phyloP scores from a whole-genome alignment of 2,888 invertebrate species.

The Ormia ochracea region DNA sequence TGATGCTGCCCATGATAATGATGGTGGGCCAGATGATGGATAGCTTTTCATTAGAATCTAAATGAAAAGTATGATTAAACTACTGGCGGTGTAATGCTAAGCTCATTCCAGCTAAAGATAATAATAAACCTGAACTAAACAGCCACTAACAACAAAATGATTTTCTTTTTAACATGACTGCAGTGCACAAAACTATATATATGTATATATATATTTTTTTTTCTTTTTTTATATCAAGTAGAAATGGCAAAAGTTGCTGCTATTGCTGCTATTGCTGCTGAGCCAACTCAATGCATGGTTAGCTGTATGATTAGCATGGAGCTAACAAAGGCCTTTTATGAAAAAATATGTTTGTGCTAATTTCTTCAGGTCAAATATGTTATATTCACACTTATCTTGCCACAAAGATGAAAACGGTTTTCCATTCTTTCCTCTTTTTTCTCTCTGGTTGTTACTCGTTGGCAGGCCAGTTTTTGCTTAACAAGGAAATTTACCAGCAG shows the following conservation, averaged over 20 bases:
- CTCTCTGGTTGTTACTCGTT: background rate
- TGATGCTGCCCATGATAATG: background rate
- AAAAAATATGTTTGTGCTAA: slow-evolving; percentile 9
- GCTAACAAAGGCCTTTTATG: slow-evolving; percentile 6
- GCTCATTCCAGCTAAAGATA: slow-evolving; percentile 30
- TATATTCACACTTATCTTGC: slow-evolving; percentile 56
- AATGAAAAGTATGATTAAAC: slow-evolving; percentile 44
- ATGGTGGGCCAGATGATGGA: slow-evolving; percentile 53
- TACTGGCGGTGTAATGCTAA: background rate
- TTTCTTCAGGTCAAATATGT: slow-evolving; percentile 59
- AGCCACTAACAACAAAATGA: slow-evolving; percentile 34
- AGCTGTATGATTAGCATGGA: slow-evolving; percentile 35
- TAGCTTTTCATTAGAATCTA: slow-evolving; percentile 46
- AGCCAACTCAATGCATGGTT: background rate
- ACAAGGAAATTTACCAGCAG: background rate
- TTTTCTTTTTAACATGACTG: slow-evolving; percentile 22
- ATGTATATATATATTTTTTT: no score
- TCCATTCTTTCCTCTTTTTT: background rate
- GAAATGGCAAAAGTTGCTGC: background rate
- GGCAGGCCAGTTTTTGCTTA: slow-evolving; percentile 2
- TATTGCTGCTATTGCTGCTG: no score
- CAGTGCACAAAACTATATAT: background rate
- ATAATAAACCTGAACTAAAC: slow-evolving; percentile 44
- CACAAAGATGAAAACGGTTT: slow-evolving; percentile 37
- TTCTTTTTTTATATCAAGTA: slow-evolving; percentile 1